A percentile compares a stretch with the other conserved stretches of the same genome.
phyloP scores from a whole-genome alignment of 2,888 invertebrate genomes.

The Drosophila gaucha region DNA sequence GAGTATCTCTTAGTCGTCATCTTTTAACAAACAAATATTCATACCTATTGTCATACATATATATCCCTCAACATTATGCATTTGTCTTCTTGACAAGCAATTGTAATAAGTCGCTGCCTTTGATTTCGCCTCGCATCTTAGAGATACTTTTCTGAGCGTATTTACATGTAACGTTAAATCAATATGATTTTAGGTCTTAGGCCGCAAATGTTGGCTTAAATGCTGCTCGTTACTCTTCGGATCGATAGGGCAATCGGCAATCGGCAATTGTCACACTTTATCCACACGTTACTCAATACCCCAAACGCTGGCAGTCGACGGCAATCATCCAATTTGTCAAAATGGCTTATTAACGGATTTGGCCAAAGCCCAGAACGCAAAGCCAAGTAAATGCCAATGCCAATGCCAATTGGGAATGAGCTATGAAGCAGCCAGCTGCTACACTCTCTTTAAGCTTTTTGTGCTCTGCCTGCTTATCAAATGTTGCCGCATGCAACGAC shows the following conservation, averaged over 20 bases:
- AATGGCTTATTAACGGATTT: conserved; percentile 79
- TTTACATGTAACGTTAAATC: conserved; percentile 4
- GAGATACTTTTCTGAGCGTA: neutral
- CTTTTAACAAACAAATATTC: neutral
- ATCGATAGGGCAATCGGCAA: conserved; percentile 32
- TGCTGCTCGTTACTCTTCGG: conserved; percentile 35
- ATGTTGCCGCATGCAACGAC: conserved; percentile 54
- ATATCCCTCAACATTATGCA: neutral
- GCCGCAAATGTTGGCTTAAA: conserved; percentile 34
- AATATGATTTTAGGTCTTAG: conserved; percentile 18
- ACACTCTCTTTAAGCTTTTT: conserved; percentile 12
- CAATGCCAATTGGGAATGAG: conserved; percentile 38
- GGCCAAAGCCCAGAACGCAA: conserved; percentile 60
- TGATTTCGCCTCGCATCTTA: conserved; percentile 2
- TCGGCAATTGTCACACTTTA: conserved; percentile 32
- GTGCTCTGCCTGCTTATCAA: conserved; percentile 59
- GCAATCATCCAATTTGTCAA: conserved; percentile 78
- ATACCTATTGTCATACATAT: neutral
- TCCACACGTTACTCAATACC: conserved; percentile 24
- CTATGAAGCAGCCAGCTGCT: conserved; percentile 45
- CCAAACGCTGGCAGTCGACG: conserved; percentile 25
- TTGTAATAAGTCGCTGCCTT: neutral
- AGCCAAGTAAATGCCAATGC: conserved; percentile 37
- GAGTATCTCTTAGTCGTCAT: no score
- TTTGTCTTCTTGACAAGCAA: neutral